phyloP scores from a whole-genome alignment of 2,113 vertebrate genomes.

The Dinomys branickii region DNA sequence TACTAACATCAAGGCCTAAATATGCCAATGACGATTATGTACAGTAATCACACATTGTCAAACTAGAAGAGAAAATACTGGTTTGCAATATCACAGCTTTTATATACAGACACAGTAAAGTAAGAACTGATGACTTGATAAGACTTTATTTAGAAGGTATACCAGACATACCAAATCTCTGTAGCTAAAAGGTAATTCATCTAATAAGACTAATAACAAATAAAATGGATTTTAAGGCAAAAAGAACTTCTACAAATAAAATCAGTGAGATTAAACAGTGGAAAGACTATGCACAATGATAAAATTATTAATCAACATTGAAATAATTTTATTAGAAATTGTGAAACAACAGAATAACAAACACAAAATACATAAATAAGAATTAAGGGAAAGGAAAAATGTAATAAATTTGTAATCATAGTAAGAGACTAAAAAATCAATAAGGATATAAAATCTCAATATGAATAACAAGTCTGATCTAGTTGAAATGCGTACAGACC shows the following conservation, averaged over 20 bases:
- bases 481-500: not conserved
- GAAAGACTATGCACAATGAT: not conserved
- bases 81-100: not conserved
- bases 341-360: not conserved
- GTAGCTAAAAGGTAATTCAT: not conserved
- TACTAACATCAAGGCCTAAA: not conserved
- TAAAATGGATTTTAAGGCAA: not conserved
- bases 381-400: not conserved
- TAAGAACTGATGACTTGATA: too few species aligned
- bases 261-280: not conserved
- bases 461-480: not conserved
- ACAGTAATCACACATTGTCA: not conserved
- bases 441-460: not conserved
- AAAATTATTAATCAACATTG: not conserved
- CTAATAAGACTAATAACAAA: constrained; percentile 3
- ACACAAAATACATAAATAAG: not conserved
- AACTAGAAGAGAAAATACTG: not conserved
- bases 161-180: not conserved
- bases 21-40: not conserved
- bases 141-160: too few species aligned
- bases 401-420: not conserved
- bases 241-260: not conserved
- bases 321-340: not conserved
- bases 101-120: not conserved
- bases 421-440: not conserved